These are phyloP conservation scores for Ariolimax columbianus DNA, from an alignment of 2,888 invertebrate species.

Conservation along the genomic window DNA sequence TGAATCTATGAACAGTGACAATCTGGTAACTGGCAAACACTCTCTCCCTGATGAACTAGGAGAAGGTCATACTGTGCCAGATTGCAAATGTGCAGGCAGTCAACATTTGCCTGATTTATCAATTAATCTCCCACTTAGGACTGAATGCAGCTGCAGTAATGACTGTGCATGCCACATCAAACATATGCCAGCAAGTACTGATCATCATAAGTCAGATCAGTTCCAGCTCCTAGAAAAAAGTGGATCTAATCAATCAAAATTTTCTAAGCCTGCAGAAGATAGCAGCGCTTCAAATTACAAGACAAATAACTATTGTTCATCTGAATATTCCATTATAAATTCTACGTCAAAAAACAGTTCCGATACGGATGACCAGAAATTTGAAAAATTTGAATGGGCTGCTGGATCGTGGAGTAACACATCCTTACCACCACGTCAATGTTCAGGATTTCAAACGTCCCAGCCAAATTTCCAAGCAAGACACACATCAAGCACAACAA, in stretches of 20 bases:
- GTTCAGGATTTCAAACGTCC: no score
- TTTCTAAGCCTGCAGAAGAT: background rate
- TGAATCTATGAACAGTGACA: background rate
- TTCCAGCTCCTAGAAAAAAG: background rate
- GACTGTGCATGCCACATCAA: background rate
- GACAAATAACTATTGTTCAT: background rate
- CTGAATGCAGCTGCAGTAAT: background rate
- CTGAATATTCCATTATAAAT: background rate
- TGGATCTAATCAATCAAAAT: background rate
- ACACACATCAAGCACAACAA: background rate
- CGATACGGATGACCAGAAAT: background rate
- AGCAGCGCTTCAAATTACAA: background rate
- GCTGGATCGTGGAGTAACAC: conserved; percentile 5
- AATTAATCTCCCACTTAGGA: background rate
- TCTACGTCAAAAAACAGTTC: background rate
- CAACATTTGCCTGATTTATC: background rate
- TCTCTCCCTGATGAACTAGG: background rate
- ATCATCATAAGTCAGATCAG: background rate
- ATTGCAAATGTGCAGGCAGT: background rate
- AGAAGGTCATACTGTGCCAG: background rate
- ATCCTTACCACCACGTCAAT: background rate
- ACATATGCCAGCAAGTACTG: background rate
- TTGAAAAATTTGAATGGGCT: background rate
- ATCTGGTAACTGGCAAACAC: background rate
- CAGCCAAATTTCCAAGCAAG: background rate